Percentiles rank a stretch among this genome's conserved stretches.
Conservation (phyloP, 2,797 vertebrate genomes). For the Danio tinwini region DNA sequence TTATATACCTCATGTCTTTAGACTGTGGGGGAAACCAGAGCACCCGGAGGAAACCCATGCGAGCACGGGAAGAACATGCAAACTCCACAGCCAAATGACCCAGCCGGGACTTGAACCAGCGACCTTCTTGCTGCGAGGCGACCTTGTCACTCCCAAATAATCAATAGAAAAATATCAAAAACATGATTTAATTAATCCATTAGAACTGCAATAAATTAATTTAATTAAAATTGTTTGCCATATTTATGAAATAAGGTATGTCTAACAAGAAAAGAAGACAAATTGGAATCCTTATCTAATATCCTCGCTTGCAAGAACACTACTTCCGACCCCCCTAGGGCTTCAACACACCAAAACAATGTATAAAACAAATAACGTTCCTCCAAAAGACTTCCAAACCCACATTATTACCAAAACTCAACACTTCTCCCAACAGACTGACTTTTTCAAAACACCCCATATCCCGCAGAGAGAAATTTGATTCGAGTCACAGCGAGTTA, state of each 20-base stretch:
- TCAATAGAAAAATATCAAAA: too few species aligned
- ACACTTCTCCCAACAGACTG: conserved; percentile 25
- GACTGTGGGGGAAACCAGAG: too few species aligned
- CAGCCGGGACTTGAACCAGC: too few species aligned
- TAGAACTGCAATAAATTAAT: too few species aligned
- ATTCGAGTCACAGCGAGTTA: conserved; percentile 51
- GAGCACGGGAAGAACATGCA: too few species aligned
- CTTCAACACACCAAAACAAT: background rate
- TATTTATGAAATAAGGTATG: background rate
- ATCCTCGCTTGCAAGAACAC: conserved; percentile 11
- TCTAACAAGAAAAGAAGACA: background rate
- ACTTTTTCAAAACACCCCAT: conserved; percentile 11
- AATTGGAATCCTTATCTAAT: background rate
- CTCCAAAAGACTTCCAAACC: conserved; percentile 1
- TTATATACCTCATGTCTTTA: too few species aligned
- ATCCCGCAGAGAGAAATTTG: conserved; percentile 36
- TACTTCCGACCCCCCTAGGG: conserved; percentile 6
- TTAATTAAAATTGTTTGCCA: too few species aligned
- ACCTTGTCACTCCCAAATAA: too few species aligned
- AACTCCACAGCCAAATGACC: too few species aligned
- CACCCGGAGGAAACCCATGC: too few species aligned
- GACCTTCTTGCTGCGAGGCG: too few species aligned
- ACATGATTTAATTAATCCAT: too few species aligned
- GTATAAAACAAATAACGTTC: background rate
- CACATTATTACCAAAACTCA: conserved; percentile 12